These are phyloP conservation scores for Cuniculus paca DNA, from an alignment of 2,797 vertebrate species.

Conservation along the genomic window DNA sequence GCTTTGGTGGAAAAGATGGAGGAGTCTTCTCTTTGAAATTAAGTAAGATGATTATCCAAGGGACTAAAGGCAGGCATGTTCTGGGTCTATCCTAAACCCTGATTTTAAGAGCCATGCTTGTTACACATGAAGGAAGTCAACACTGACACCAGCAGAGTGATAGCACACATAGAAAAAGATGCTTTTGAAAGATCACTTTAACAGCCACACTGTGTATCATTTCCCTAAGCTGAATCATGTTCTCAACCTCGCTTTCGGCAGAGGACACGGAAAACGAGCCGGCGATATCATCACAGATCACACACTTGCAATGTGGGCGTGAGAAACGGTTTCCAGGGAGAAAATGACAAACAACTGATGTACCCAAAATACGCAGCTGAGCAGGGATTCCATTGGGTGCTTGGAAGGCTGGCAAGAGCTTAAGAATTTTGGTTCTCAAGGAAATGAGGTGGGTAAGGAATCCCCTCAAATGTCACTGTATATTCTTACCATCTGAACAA, in stretches of 20 bases:
- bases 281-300: slow-evolving; percentile 73
- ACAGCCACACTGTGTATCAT: slow-evolving; percentile 40
- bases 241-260: slow-evolving; percentile 69
- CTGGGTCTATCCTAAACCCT: background rate
- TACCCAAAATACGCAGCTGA: slow-evolving; percentile 74
- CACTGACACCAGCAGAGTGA: background rate
- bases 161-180: background rate
- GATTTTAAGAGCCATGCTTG: background rate
- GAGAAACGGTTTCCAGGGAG: slow-evolving; percentile 82
- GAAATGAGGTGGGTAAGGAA: slow-evolving; percentile 76
- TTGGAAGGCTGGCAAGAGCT: slow-evolving; percentile 64
- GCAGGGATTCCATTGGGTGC: slow-evolving; percentile 73
- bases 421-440: slow-evolving; percentile 71
- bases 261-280: slow-evolving; percentile 70
- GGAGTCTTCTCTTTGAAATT: background rate
- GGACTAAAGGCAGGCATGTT: background rate
- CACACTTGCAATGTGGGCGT: slow-evolving; percentile 80
- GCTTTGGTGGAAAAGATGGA: background rate
- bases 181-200: slow-evolving; percentile 36
- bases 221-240: slow-evolving; percentile 75
- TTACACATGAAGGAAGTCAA: background rate
- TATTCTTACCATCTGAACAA: slow-evolving; percentile 63
- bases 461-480: slow-evolving; percentile 70
- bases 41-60: background rate
- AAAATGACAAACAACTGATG: slow-evolving; percentile 80